A percentile compares a stretch with the other conserved stretches of the same genome.
Evolutionary conservation across 2,888 invertebrate species (phyloP).

Genomic region (Dendrolimus pini): DNA sequence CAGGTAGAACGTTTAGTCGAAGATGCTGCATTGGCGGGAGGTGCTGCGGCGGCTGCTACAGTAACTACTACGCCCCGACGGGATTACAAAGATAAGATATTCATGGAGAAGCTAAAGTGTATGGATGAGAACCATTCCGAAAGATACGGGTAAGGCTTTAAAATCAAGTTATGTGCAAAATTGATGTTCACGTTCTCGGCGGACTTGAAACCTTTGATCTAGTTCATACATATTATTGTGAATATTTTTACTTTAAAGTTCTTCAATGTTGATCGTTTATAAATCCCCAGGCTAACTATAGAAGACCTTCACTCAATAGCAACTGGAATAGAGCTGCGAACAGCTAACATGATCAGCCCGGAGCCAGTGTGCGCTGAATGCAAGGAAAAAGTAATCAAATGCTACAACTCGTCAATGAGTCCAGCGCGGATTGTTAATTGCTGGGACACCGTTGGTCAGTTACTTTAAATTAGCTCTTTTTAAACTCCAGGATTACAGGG

Average conservation of each 20-base stretch:
- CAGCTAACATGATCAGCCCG: slow-evolving; percentile 44
- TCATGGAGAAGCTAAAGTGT: slow-evolving; percentile 55
- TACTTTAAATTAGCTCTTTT: background rate
- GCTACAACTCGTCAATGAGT: slow-evolving; percentile 31
- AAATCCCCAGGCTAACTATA: slow-evolving; percentile 41
- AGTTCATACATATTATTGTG: no score
- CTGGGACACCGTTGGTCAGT: slow-evolving; percentile 49
- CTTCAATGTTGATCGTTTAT: background rate
- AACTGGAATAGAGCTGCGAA: slow-evolving; percentile 49
- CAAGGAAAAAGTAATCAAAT: slow-evolving; percentile 43
- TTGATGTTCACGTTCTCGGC: no score
- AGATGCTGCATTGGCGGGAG: slow-evolving; percentile 48
- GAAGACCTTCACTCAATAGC: slow-evolving; percentile 44
- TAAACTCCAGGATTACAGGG: no score
- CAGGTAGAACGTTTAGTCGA: slow-evolving; percentile 64
- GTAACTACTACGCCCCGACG: slow-evolving; percentile 26
- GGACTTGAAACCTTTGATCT: no score
- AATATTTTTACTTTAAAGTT: no score
- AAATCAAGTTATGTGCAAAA: background rate
- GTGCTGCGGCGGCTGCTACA: slow-evolving; percentile 25
- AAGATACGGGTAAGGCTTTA: slow-evolving; percentile 41
- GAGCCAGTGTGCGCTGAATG: slow-evolving; percentile 52
- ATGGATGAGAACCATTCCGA: slow-evolving; percentile 71
- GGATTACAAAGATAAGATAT: slow-evolving; percentile 53
- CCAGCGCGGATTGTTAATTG: slow-evolving; percentile 36